These are phyloP conservation scores for Spea multiplicata DNA, from an alignment of 2,113 vertebrate genomes.

Conservation along the genomic window DNA sequence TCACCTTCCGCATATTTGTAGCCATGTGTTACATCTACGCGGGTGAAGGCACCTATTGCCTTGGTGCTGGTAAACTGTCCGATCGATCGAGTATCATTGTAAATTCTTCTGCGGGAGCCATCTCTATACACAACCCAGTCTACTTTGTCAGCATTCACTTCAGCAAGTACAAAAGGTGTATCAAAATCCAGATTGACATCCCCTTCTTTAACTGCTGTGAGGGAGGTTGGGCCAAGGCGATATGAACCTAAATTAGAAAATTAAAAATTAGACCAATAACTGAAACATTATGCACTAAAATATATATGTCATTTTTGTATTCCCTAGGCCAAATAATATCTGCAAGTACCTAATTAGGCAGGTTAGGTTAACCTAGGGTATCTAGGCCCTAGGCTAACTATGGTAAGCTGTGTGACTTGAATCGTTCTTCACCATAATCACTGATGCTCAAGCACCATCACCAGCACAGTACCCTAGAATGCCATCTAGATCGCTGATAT, in stretches of 20 bases:
- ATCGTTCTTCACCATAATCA: too few relatives aligned
- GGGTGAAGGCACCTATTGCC: slow-evolving; percentile 64
- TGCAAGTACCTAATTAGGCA: neutral
- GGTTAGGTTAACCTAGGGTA: neutral
- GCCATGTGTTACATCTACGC: slow-evolving; percentile 65
- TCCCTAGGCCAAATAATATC: neutral
- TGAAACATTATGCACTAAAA: neutral
- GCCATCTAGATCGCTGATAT: too few relatives aligned
- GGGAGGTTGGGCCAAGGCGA: slow-evolving; percentile 71
- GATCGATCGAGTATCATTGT: slow-evolving; percentile 48
- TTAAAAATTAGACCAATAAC: neutral
- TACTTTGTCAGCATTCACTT: slow-evolving; percentile 70
- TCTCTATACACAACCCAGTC: slow-evolving; percentile 62
- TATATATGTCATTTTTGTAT: neutral
- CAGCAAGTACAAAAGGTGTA: slow-evolving; percentile 64
- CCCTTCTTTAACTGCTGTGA: slow-evolving; percentile 63
- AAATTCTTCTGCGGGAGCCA: slow-evolving; percentile 48
- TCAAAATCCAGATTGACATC: slow-evolving; percentile 64
- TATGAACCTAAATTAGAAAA: slow-evolving; percentile 61
- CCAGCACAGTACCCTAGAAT: too few relatives aligned
- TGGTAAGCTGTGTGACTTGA: too few relatives aligned
- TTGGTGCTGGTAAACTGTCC: slow-evolving; percentile 73
- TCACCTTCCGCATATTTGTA: slow-evolving; percentile 75
- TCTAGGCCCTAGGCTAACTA: too few relatives aligned
- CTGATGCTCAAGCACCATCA: too few relatives aligned